These are phyloP conservation scores for Lasiommata megera DNA, from an alignment of 2,888 invertebrate species.

Conservation along the genomic window DNA sequence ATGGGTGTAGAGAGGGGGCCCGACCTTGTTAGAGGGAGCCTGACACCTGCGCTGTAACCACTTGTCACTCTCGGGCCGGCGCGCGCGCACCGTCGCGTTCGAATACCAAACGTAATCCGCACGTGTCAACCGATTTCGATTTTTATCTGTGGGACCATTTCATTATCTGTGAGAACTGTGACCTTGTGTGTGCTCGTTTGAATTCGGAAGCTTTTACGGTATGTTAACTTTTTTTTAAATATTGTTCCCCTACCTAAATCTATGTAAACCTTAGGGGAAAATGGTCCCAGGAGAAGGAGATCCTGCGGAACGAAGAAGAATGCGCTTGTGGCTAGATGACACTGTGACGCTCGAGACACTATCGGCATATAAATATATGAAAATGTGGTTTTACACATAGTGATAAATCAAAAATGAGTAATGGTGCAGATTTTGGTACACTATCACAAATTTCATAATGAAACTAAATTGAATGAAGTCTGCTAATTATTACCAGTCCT, in stretches of 20 bases:
- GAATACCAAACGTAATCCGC: constrained; percentile 46
- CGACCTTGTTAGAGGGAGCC: constrained; percentile 79
- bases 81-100: constrained; percentile 71
- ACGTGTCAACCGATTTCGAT: constrained; percentile 52
- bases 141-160: constrained; percentile 44
- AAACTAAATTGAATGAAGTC: no score
- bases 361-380: no score
- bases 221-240: constrained; percentile 33
- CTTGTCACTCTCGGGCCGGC: constrained; percentile 69
- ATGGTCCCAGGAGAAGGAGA: background rate
- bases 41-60: constrained; percentile 73
- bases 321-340: no score
- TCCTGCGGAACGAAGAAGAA: background rate
- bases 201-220: constrained; percentile 53
- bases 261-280: background rate
- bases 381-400: no score
- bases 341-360: no score
- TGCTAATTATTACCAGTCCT: no score
- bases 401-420: no score
- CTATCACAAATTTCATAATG: no score
- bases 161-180: constrained; percentile 65
- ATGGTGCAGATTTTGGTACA: no score
- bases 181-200: constrained; percentile 49
- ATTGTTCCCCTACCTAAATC: background rate
- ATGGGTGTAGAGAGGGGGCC: constrained; percentile 60